These are phyloP conservation scores for Syngnathus floridae DNA, from an alignment of 2,113 vertebrate genomes.

Conservation along the genomic window DNA sequence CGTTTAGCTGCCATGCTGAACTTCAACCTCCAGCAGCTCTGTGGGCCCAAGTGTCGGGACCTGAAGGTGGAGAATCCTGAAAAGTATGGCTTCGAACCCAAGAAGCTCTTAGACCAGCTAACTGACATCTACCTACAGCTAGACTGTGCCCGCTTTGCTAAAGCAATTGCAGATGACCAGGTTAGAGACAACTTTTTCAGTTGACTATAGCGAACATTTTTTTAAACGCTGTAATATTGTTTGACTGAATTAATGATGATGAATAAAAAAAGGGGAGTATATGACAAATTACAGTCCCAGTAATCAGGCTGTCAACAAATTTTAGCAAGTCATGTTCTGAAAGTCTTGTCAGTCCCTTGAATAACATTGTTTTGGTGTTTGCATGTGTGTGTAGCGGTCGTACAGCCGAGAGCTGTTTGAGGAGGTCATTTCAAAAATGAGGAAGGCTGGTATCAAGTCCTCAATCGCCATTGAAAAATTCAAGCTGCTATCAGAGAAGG, in stretches of 20 bases:
- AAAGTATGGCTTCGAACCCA: constrained; percentile 98
- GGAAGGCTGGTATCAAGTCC: constrained; percentile 96
- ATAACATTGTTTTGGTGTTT: background rate
- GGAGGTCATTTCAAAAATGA: constrained; percentile 97
- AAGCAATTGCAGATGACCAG: constrained; percentile 98
- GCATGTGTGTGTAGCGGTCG: constrained; percentile 74
- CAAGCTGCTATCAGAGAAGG: constrained; percentile 91
- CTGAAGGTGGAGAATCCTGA: constrained; percentile 98
- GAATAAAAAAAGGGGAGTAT: no score
- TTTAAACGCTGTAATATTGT: background rate
- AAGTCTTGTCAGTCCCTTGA: background rate
- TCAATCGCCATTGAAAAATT: constrained; percentile 98
- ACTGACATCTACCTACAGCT: constrained; percentile 97
- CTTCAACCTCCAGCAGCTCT: constrained; percentile 97
- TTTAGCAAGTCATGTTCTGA: background rate
- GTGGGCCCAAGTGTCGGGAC: constrained; percentile 96
- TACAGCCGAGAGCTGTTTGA: constrained; percentile 97
- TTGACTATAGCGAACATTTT: background rate
- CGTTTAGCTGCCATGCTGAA: constrained; percentile 97
- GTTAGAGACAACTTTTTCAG: constrained; percentile 60
- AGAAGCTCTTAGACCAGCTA: constrained; percentile 97
- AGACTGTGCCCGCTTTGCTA: constrained; percentile 93
- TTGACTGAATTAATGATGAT: no score
- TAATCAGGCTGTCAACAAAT: background rate
- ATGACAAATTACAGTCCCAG: no score